Conservation (phyloP, 2,888 invertebrate species). For the Danaus chrysippus region DNA sequence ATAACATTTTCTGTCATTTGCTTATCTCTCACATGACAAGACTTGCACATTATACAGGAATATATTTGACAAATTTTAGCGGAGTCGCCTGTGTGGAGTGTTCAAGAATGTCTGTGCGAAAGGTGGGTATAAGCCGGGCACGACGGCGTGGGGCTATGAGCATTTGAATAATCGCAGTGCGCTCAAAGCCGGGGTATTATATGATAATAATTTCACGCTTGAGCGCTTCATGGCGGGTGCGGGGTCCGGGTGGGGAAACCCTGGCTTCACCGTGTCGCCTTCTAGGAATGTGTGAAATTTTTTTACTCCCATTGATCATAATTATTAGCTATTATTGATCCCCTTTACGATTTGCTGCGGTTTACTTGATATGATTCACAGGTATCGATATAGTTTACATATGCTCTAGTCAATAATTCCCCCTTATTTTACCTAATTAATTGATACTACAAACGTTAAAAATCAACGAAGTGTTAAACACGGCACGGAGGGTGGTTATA, state of each 20-base stretch:
- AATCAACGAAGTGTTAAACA: constrained; percentile 61
- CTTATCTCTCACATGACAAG: constrained; percentile 75
- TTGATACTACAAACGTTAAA: constrained; percentile 65
- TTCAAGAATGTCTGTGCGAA: constrained; percentile 56
- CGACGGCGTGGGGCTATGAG: constrained; percentile 52
- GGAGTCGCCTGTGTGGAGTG: constrained; percentile 53
- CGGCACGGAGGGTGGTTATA: constrained; percentile 39
- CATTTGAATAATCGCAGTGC: constrained; percentile 75
- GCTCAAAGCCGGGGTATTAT: constrained; percentile 67
- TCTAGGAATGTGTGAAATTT: constrained; percentile 71
- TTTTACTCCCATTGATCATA: constrained; percentile 46
- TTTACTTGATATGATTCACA: constrained; percentile 46
- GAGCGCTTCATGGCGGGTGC: constrained; percentile 56
- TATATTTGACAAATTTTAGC: constrained; percentile 73
- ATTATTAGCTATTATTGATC: constrained; percentile 39
- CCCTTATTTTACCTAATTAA: constrained; percentile 59
- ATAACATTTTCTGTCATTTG: constrained; percentile 77
- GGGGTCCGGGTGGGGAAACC: constrained; percentile 34
- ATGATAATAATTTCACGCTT: constrained; percentile 78
- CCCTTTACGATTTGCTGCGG: constrained; percentile 32
- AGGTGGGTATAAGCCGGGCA: constrained; percentile 40
- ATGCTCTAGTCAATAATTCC: constrained; percentile 38
- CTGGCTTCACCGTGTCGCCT: constrained; percentile 45
- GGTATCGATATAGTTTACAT: constrained; percentile 44
- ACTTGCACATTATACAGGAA: constrained; percentile 71